Base-by-base conservation (phyloP, 2,113 vertebrate genomes). In the Colaptes auratus region DNA sequence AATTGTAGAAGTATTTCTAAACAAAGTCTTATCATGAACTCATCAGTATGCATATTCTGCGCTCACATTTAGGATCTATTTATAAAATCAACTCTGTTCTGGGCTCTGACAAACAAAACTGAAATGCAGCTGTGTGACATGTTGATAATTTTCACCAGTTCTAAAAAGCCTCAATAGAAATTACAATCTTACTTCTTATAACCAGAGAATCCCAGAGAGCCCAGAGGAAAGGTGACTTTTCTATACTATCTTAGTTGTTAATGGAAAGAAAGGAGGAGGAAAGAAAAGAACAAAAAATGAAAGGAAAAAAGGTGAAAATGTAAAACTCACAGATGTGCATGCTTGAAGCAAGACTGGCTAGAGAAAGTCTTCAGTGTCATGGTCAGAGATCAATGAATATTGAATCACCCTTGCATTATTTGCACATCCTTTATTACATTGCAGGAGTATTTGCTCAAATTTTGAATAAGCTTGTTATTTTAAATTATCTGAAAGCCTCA, bases 11-110 rank as follows among this genome's bases (percentile, higher is more conserved):
- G 96, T 96, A 97, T 97, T 97, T 96, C 95, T 93, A 98, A 98
- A 97, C 96, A 96, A 98, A 97, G 95, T 97, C 96, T 97, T 97
- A 96, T 97, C 97, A 97, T 92, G 70, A 97, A 96, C 96, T 98
- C 95, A 98, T 98, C 97, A 98, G 96, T 94, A 98, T 98, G 97
- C 97, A 96, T 66, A 83, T 92, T 97, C 94, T 91, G 93, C 97
- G 85, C 96, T 97, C 97, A 97, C 94, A 97, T 98, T 98, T 98
- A 98, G 96, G 94, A 97, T 97, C 97, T 98, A 98, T 98, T 98
- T 98, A 98, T 98, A 98, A 98, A 97, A 98, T 95, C 97, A 97
- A 98, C 98, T 98, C 96, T 98, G 96, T 97, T 97, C 97, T 89
- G 96, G 94, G 88, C 95, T 97, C 96, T 96, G 95, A 97, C 96